phyloP scores from a whole-genome alignment of 2,888 invertebrate species.

The Xanthia togata region DNA sequence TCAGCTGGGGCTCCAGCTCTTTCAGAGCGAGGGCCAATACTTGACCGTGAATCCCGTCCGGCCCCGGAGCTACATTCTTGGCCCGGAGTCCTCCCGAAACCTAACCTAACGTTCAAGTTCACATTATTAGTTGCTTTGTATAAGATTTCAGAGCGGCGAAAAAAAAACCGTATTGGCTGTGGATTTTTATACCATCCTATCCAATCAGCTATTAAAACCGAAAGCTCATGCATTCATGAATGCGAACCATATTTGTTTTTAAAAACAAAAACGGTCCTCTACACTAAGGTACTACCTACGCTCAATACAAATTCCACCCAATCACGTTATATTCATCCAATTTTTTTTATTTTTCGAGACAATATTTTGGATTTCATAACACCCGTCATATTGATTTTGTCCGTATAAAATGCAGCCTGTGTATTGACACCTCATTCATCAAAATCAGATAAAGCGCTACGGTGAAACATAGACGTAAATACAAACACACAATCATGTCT shows the following conservation, averaged over 20 bases:
- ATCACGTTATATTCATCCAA: neutral
- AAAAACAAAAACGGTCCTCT: neutral
- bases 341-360: too few species aligned
- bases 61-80: too few species aligned
- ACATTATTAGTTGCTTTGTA: neutral
- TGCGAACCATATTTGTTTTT: neutral
- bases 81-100: too few species aligned
- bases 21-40: too few species aligned
- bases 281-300: neutral
- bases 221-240: neutral
- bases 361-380: too few species aligned
- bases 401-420: neutral
- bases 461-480: neutral
- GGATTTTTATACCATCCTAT: neutral
- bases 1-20: too few species aligned
- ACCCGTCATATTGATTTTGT: neutral
- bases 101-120: too few species aligned
- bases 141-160: neutral
- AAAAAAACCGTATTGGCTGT: neutral
- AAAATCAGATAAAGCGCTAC: neutral
- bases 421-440: neutral
- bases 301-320: neutral
- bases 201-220: neutral
- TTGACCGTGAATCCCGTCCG: too few species aligned
- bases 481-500: too few species aligned